Conservation (phyloP, 2,797 vertebrate species). For the Emydoidea blandingii region DNA sequence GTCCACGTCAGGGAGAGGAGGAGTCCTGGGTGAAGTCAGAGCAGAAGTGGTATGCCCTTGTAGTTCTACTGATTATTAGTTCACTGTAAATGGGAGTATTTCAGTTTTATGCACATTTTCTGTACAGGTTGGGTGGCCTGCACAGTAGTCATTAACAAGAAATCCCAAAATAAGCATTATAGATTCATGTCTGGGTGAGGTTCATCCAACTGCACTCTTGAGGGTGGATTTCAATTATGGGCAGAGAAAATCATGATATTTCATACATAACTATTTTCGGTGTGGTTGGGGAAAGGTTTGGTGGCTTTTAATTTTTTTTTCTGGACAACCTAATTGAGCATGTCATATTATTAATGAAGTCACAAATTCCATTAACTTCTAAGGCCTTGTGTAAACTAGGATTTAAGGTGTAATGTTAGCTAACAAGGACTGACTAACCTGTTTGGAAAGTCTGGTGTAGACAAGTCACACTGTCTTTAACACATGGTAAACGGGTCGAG, state of each 20-base stretch:
- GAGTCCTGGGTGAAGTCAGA: not conserved
- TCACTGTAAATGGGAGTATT: slow-evolving; percentile 21
- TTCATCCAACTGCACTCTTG: slow-evolving; percentile 46
- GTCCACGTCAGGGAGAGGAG: not conserved
- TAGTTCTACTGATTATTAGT: slow-evolving; percentile 11
- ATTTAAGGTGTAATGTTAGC: not conserved
- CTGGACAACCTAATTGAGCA: not conserved
- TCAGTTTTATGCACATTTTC: slow-evolving; percentile 39
- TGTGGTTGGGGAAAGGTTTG: slow-evolving; percentile 17
- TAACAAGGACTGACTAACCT: slow-evolving; percentile 12
- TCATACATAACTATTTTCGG: not conserved
- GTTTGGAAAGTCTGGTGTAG: not conserved
- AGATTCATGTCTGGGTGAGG: slow-evolving; percentile 30
- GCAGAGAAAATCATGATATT: slow-evolving; percentile 14
- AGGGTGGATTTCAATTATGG: slow-evolving; percentile 27
- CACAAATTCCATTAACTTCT: not conserved
- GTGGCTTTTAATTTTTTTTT: not conserved
- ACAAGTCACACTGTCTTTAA: slow-evolving; percentile 19
- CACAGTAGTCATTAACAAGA: slow-evolving; percentile 47
- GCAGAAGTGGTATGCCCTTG: not conserved
- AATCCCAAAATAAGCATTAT: slow-evolving; percentile 67
- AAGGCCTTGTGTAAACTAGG: not conserved
- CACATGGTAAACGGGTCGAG: not conserved
- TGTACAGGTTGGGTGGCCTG: slow-evolving; percentile 65
- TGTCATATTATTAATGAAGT: not conserved